phyloP scores from a whole-genome alignment of 2,888 invertebrate species.

The Saturnia japonica region DNA sequence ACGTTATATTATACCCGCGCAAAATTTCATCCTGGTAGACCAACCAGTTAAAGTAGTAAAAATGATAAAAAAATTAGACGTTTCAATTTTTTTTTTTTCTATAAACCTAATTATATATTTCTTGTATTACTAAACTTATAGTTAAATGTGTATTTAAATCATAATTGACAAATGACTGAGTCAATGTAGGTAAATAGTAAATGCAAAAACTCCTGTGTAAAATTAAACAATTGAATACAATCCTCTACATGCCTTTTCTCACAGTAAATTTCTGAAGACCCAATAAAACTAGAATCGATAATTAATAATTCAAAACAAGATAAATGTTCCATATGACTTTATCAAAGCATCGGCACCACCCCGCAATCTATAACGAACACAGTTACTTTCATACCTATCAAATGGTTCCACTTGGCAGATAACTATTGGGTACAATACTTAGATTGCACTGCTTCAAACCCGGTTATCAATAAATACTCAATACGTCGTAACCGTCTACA shows the following conservation, averaged over 20 bases:
- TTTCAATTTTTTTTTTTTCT: too few species aligned
- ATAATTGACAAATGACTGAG: background rate
- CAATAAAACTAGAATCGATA: slow-evolving; percentile 22
- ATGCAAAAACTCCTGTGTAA: background rate
- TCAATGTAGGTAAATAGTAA: background rate
- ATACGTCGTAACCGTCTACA: slow-evolving; percentile 17
- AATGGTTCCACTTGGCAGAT: slow-evolving; percentile 47
- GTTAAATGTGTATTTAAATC: background rate
- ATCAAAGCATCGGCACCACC: slow-evolving; percentile 44
- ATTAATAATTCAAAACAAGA: slow-evolving; percentile 30
- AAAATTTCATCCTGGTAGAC: too few species aligned
- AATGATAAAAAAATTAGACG: too few species aligned
- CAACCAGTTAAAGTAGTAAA: background rate
- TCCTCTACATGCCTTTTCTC: background rate
- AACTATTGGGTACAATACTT: slow-evolving; percentile 61
- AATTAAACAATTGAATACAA: background rate
- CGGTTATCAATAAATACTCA: slow-evolving; percentile 69
- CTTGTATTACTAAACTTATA: too few species aligned
- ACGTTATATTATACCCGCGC: too few species aligned
- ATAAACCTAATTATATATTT: background rate
- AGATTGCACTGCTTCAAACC: slow-evolving; percentile 59
- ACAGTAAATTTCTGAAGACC: slow-evolving; percentile 13
- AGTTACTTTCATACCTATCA: slow-evolving; percentile 14
- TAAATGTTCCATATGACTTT: slow-evolving; percentile 34
- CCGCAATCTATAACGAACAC: slow-evolving; percentile 37